phyloP scores from a whole-genome alignment of 2,797 vertebrate species.

The Argentina silus region DNA sequence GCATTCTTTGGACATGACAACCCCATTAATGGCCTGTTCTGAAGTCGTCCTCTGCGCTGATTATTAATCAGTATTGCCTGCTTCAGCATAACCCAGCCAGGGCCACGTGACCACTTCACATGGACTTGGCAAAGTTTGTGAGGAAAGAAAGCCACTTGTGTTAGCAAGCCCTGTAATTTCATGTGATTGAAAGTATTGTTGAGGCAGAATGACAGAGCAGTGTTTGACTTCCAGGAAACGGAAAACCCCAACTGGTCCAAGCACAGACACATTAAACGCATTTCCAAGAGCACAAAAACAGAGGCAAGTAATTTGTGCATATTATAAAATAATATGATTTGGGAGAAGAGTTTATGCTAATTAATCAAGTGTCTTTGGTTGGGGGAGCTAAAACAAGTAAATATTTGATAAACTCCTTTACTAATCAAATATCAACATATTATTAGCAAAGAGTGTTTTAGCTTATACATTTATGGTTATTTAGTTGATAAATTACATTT shows the following conservation, averaged over 20 bases:
- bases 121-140: constrained; percentile 39
- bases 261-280: not conserved
- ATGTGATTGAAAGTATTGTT: constrained; percentile 23
- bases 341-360: not conserved
- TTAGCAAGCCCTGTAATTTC: constrained; percentile 25
- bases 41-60: constrained; percentile 55
- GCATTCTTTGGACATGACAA: constrained; percentile 65
- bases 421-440: not conserved
- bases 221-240: constrained; percentile 17
- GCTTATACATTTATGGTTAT: not conserved
- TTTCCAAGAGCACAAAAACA: not conserved
- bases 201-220: constrained; percentile 23
- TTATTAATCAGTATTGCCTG: constrained; percentile 60
- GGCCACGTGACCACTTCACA: constrained; percentile 49
- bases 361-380: not conserved
- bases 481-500: not conserved
- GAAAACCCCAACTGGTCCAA: not conserved
- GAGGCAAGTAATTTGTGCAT: not conserved
- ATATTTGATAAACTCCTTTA: not conserved
- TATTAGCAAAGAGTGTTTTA: not conserved
- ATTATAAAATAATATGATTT: not conserved
- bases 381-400: not conserved
- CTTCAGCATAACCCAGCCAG: constrained; percentile 29
- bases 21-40: constrained; percentile 63
- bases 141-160: constrained; percentile 20